phyloP scores from a whole-genome alignment of 37 sponge, comb jelly and placozoan species.

The Spongilla lacustris region DNA sequence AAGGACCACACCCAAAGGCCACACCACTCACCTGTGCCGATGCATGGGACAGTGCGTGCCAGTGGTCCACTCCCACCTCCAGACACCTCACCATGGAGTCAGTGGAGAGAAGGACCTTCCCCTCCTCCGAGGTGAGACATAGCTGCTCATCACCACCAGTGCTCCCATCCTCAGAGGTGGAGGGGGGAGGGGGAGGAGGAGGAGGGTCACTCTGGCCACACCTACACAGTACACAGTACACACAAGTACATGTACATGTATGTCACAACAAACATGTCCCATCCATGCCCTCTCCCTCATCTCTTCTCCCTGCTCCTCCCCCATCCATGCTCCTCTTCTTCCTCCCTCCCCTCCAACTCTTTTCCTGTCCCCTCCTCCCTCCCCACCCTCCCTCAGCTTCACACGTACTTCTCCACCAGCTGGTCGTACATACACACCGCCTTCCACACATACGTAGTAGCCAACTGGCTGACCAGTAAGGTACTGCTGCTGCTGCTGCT shows the following conservation, averaged over 20 bases:
- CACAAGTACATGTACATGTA: neutral
- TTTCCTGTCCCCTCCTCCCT: neutral
- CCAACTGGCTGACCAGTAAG: constrained; percentile 7
- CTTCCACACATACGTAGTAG: constrained; percentile 36
- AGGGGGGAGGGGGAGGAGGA: neutral
- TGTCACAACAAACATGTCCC: neutral
- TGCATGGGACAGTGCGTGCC: neutral
- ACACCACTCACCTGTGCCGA: neutral
- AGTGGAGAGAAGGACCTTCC: neutral
- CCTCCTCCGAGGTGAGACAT: neutral
- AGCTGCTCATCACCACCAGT: neutral
- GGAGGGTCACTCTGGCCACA: neutral
- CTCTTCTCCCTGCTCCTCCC: neutral
- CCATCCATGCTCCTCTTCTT: neutral
- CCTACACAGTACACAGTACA: neutral
- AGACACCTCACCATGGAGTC: neutral
- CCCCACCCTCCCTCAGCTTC: too few relatives aligned
- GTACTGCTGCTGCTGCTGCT: neutral
- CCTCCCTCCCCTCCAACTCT: neutral
- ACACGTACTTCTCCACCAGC: neutral
- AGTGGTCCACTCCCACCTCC: neutral
- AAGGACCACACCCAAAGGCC: too few relatives aligned
- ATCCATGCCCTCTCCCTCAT: neutral
- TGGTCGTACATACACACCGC: constrained; percentile 1
- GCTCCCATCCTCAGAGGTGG: neutral